phyloP scores from a whole-genome alignment of 2,797 vertebrate genomes.

The Brachyalestes nurse region DNA sequence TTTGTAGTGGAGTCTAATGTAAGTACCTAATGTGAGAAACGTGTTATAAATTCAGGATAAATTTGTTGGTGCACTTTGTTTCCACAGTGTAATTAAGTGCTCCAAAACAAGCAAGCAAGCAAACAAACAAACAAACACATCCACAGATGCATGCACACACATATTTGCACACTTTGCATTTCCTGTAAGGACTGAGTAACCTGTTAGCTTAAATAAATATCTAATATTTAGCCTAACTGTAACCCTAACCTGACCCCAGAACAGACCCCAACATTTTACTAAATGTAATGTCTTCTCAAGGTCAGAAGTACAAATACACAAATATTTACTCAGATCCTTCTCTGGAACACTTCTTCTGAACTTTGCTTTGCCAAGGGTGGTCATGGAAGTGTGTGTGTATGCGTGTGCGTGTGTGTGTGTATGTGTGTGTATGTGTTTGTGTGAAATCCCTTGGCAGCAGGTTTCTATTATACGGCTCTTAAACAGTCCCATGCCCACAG shows the following conservation, averaged over 20 bases:
- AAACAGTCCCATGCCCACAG: conserved; percentile 6
- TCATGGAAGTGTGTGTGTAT: too few species aligned
- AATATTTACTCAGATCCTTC: neutral
- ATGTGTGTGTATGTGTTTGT: neutral
- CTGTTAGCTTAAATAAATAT: too few species aligned
- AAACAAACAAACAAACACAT: neutral
- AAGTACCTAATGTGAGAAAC: too few species aligned
- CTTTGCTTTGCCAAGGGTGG: neutral
- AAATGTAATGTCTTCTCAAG: neutral
- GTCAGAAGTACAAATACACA: conserved; percentile 10
- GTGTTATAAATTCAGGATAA: neutral
- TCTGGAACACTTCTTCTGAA: neutral
- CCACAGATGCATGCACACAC: neutral
- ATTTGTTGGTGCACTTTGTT: too few species aligned
- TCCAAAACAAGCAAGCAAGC: neutral
- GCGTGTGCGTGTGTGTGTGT: neutral
- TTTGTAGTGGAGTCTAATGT: too few species aligned
- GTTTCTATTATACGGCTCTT: neutral
- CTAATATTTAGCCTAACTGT: neutral
- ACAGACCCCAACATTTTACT: neutral
- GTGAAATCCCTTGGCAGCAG: neutral
- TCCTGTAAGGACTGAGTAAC: too few species aligned
- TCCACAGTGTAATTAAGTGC: too few species aligned
- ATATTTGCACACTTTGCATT: neutral
- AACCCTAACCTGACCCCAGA: neutral